Base-by-base conservation (phyloP, 2,888 invertebrate species). In the Drosophila phalerata region DNA sequence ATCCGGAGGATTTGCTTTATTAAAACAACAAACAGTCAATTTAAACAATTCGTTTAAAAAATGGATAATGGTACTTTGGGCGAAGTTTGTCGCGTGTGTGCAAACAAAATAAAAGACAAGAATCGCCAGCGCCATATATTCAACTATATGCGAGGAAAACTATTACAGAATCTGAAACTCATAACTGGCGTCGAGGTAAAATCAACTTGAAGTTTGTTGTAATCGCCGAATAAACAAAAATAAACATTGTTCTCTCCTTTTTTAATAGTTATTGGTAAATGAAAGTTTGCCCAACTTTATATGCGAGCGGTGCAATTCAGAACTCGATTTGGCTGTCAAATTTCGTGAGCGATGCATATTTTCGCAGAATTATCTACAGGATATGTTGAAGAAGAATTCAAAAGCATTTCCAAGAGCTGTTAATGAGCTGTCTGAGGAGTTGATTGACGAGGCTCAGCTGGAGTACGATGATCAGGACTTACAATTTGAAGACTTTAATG, bases 301-400 rank as follows among this genome's bases (percentile, higher is more conserved):
- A 4, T 85, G 85, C 22, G 75, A 79, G 11, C 83, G 85, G 1
- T 85, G 85, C 40, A 38, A 30, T 5, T 88, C 84, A 0, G 85
- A 85, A 25, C 47, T 85, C 15, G 85, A 85, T 15, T 56, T 89
- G 51, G 85, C 90, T 8, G 55, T 82, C 5, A 85, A 85, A 56
- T 85, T 85, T 47, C 80, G 85, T 0, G 85, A 85, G 43, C 86
- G 85, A 1, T 83, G 86, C 51, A 74, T 89, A 5, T 89, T 89
- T 34, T 73, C 85, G 5, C 85, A 85, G 63, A 73, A 67, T 32
- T 85, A 85, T 61, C 61, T 85, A 9, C 28, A 66, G 11, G 72
- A 82, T 5, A 56, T 85, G 22, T 17, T 71, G 3, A 30, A 40
- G 5, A 80, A 80, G 30, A 38, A 32, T 15, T 49, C 13, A 11